Base-by-base conservation (phyloP, 2,888 invertebrate species). In the Mesochorus sp. region DNA sequence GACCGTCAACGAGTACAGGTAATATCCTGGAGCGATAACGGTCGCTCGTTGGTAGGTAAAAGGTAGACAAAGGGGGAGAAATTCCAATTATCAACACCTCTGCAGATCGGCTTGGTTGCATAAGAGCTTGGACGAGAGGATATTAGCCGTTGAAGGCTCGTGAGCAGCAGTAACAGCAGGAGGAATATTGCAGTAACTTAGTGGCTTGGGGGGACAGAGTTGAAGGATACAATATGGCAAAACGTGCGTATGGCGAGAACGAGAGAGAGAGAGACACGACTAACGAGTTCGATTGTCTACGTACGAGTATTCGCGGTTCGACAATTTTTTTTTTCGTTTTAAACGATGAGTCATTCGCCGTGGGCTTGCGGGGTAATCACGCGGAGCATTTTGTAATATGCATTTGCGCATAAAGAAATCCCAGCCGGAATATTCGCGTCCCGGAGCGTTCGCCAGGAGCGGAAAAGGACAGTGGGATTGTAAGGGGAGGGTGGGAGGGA, bases 231-330 rank as follows among this genome's bases (percentile, higher is more conserved):
- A 49, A 51, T 31, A 44, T 21, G 28, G 49, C 14, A 21, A 51
- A 51, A 42, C 12, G 37, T n/a, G n/a, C 75, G 49, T 37, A 37
- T 57, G 61, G 26, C 55, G 19, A 51, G 39, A 76, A 55, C 53
- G 26, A 28, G 42, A 14, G 8, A 37, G 57, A 12, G 34, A 39
- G 21, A 39, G 66, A 62, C 44, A 72, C 28, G 42, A 61, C 72
- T 77, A 77, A 77, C 67, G 73, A 77, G 73, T 47, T 55, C 73
- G 68, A 78, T 73, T 73, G 73, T 72, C 59, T 64, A n/a, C n/a
- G n/a, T n/a, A n/a, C n/a, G n/a, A n/a, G n/a, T n/a, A n/a, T n/a
- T n/a, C n/a, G n/a, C n/a, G n/a, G n/a, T n/a, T n/a, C n/a, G n/a
- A n/a, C n/a, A n/a, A n/a, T n/a, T n/a, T n/a, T n/a, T n/a, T n/a